Percentiles rank a stretch among this genome's conserved stretches.
Conservation (phyloP, 2,113 vertebrate species). For the Vombatus ursinus region DNA sequence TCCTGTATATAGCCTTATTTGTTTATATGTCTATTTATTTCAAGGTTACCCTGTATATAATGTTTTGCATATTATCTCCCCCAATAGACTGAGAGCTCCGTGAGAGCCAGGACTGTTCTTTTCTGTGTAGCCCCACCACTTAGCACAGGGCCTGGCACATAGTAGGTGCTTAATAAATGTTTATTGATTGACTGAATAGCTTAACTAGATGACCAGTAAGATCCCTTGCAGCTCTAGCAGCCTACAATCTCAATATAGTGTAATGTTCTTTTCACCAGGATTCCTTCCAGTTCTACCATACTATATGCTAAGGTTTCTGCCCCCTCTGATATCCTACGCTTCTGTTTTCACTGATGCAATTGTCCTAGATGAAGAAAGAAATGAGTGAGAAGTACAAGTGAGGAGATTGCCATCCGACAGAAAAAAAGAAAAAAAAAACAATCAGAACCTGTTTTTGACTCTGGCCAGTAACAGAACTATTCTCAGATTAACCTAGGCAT, state of each 20-base stretch:
- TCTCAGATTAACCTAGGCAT: not conserved
- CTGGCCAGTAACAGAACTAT: not conserved
- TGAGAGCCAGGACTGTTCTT: not conserved
- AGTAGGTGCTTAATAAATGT: not conserved
- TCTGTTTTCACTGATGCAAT: not conserved
- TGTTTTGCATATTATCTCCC: not conserved
- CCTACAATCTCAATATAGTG: not conserved
- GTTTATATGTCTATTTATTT: not conserved
- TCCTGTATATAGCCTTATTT: not conserved
- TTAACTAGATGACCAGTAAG: not conserved
- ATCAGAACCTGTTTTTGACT: not conserved
- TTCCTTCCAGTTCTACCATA: not conserved
- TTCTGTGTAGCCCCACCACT: not conserved
- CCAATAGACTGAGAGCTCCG: not conserved
- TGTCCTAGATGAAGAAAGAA: not conserved
- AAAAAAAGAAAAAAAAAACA: no score
- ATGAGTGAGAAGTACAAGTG: not conserved
- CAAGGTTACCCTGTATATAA: not conserved
- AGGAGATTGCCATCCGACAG: not conserved
- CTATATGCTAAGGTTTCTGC: not conserved
- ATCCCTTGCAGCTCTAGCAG: not conserved
- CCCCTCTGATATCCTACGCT: not conserved
- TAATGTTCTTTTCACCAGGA: not conserved
- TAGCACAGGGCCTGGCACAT: not conserved
- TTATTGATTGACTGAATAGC: not conserved